Evolutionary conservation across 2,113 vertebrate species (phyloP).

Genomic region (Burhinus bistriatus): DNA sequence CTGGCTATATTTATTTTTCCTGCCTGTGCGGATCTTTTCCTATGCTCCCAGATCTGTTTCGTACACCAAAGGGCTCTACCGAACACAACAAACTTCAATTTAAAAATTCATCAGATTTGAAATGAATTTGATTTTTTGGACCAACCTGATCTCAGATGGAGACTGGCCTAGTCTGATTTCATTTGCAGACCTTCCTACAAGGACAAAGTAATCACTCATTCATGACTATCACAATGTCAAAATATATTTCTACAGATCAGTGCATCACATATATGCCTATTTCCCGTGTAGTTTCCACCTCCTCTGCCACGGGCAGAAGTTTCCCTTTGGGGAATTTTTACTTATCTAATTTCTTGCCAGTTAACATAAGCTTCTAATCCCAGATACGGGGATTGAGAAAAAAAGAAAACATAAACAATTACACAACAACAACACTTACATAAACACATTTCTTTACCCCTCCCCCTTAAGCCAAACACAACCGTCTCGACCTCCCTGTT

Average conservation of each 20-base stretch:
- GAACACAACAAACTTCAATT: accelerated
- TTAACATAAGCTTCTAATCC: neutral
- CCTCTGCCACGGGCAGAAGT: neutral
- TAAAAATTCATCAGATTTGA: neutral
- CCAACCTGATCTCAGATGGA: neutral
- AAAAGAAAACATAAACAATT: neutral
- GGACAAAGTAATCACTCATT: neutral
- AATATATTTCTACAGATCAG: neutral
- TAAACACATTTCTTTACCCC: neutral
- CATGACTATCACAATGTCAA: neutral
- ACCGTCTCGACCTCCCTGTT: neutral
- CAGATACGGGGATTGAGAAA: neutral
- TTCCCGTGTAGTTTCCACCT: neutral
- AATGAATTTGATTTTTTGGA: neutral
- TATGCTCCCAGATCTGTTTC: accelerated
- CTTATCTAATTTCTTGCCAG: neutral
- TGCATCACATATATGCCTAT: neutral
- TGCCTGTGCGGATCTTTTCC: neutral
- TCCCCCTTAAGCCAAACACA: neutral
- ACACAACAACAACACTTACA: neutral
- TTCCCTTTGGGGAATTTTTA: neutral
- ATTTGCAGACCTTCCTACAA: neutral
- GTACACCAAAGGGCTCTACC: neutral
- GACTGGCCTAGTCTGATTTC: neutral
- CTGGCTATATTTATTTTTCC: neutral